Percentiles rank a stretch among this genome's conserved stretches.
Evolutionary conservation across 2,888 invertebrate genomes (phyloP).

Genomic region (Leptopilina syphax): DNA sequence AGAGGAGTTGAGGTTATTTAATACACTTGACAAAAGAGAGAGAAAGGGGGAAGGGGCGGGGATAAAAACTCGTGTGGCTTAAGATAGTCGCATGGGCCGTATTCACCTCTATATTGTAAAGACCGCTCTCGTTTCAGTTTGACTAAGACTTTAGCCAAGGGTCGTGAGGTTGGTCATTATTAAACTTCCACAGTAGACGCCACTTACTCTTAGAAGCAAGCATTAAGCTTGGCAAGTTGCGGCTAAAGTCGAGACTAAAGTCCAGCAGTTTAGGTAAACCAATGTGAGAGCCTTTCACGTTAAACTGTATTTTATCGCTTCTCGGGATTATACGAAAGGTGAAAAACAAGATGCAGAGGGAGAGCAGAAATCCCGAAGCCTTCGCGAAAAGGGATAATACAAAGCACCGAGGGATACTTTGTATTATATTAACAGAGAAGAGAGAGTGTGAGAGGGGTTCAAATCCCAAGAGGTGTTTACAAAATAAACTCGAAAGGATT

Average conservation of each 20-base stretch:
- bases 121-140: conserved; percentile 18
- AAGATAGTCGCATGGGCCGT: not conserved
- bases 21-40: not conserved
- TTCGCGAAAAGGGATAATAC: conserved; percentile 1
- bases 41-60: no score
- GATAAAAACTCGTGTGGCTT: not conserved
- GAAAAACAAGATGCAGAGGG: conserved; percentile 10
- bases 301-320: conserved; percentile 34
- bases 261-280: conserved; percentile 38
- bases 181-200: conserved; percentile 16
- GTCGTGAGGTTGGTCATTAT: conserved; percentile 25
- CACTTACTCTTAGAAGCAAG: conserved; percentile 20
- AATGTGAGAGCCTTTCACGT: conserved; percentile 30
- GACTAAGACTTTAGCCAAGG: conserved; percentile 32
- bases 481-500: conserved; percentile 22
- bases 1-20: not conserved
- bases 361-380: conserved; percentile 16
- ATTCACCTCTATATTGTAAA: conserved; percentile 5
- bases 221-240: conserved; percentile 32
- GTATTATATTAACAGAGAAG: conserved; percentile 9
- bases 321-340: conserved; percentile 12
- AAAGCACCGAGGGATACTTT: not conserved
- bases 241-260: conserved; percentile 27
- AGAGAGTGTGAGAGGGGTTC: not conserved
- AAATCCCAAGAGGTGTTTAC: conserved; percentile 34